Conservation (phyloP, 2,888 invertebrate species). For the Pammene aurita region DNA sequence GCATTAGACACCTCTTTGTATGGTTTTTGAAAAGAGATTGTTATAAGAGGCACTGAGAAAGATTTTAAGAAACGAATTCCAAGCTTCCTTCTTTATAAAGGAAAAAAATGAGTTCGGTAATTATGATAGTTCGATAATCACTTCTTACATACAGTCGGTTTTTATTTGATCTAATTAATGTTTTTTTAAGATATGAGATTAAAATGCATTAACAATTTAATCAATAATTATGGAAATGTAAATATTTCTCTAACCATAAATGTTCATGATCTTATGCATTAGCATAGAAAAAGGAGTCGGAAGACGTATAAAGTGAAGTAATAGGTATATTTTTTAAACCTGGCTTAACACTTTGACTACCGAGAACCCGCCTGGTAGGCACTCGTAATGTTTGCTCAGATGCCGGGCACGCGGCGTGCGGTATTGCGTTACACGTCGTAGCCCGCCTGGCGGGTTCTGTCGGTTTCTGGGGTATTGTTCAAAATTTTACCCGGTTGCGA, state of each 20-base stretch:
- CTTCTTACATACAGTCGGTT: background rate
- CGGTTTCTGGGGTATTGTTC: no score
- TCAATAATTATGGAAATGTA: background rate
- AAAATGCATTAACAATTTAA: background rate
- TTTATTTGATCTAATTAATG: background rate
- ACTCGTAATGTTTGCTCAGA: no score
- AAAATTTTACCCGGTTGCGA: no score
- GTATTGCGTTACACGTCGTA: no score
- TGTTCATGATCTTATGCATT: conserved; percentile 41
- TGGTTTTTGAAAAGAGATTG: conserved; percentile 2
- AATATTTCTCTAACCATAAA: conserved; percentile 13
- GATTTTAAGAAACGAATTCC: background rate
- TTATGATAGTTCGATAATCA: background rate
- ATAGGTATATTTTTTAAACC: no score
- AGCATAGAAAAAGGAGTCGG: conserved; percentile 37
- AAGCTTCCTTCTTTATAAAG: background rate
- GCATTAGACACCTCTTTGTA: conserved; percentile 1
- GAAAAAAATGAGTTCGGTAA: background rate
- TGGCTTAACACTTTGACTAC: no score
- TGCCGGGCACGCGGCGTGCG: no score
- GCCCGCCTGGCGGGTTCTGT: no score
- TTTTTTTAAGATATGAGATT: background rate
- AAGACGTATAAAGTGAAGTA: background rate
- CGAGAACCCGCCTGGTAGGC: no score
- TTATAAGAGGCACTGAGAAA: background rate